These are phyloP conservation scores for Harmothoe impar DNA, from an alignment of 2,888 invertebrate genomes.

Conservation along the genomic window DNA sequence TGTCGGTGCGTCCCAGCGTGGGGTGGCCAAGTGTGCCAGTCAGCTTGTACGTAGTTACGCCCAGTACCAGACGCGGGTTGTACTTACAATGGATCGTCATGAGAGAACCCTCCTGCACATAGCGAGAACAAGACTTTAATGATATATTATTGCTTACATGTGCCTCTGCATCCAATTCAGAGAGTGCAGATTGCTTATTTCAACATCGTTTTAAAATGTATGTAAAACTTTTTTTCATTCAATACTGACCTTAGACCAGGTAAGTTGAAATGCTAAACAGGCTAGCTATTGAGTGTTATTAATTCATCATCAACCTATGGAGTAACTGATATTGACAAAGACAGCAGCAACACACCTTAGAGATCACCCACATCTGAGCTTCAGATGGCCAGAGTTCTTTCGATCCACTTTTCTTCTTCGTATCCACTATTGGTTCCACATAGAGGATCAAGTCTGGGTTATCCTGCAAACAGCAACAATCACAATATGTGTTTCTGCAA, in stretches of 20 bases:
- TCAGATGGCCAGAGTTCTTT: conserved; percentile 76
- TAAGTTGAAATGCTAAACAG: too few relatives aligned
- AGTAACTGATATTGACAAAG: too few relatives aligned
- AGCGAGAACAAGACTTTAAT: neutral
- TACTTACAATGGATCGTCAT: conserved; percentile 76
- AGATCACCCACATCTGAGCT: conserved; percentile 79
- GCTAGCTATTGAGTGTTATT: too few relatives aligned
- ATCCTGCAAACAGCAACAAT: conserved; percentile 68
- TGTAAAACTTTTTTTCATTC: too few relatives aligned
- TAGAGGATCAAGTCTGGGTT: conserved; percentile 74
- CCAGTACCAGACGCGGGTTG: conserved; percentile 80
- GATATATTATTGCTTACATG: too few relatives aligned
- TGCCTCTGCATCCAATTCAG: too few relatives aligned
- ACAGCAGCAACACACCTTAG: conserved; percentile 76
- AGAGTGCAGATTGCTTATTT: too few relatives aligned
- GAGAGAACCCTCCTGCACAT: conserved; percentile 76
- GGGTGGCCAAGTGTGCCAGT: conserved; percentile 68
- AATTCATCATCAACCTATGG: too few relatives aligned
- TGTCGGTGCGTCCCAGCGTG: conserved; percentile 68
- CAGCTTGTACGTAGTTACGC: conserved; percentile 74
- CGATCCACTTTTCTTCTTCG: conserved; percentile 74
- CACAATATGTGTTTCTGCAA: neutral
- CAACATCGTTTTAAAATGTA: too few relatives aligned
- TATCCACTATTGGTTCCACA: conserved; percentile 76
- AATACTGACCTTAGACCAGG: too few relatives aligned